Conservation (phyloP, 1,140 invertebrate species). For the Solenopsis fugax region DNA sequence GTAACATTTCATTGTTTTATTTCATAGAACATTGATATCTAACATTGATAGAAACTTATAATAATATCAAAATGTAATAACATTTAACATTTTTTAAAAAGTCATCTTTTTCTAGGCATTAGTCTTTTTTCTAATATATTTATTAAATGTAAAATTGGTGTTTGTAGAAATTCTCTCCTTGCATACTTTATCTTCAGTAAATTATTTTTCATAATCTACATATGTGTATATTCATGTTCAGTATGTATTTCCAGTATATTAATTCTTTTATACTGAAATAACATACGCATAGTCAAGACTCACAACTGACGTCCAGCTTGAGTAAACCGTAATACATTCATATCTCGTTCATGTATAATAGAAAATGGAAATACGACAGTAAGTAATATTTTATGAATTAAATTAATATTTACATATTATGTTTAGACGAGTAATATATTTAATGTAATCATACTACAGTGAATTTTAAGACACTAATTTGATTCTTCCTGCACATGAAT, state of each 20-base stretch:
- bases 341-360: not conserved
- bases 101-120: not conserved
- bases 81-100: not conserved
- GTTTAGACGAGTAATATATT: not conserved
- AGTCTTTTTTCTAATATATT: constrained; percentile 5
- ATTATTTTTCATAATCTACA: not conserved
- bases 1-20: not conserved
- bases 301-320: not conserved
- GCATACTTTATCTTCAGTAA: not conserved
- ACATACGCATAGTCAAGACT: not conserved
- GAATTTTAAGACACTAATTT: not conserved
- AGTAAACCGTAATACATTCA: not conserved
- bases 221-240: not conserved
- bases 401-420: constrained; percentile 12
- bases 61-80: not conserved
- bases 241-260: not conserved
- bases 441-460: constrained; percentile 14
- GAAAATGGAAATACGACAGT: not conserved
- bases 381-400: not conserved
- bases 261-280: not conserved
- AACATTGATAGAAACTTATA: not conserved
- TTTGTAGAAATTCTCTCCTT: not conserved
- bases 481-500: not conserved
- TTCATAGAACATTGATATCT: not conserved
- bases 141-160: not conserved